phyloP scores from a whole-genome alignment of 2,113 vertebrate genomes.

The Hyperopisus bebe region DNA sequence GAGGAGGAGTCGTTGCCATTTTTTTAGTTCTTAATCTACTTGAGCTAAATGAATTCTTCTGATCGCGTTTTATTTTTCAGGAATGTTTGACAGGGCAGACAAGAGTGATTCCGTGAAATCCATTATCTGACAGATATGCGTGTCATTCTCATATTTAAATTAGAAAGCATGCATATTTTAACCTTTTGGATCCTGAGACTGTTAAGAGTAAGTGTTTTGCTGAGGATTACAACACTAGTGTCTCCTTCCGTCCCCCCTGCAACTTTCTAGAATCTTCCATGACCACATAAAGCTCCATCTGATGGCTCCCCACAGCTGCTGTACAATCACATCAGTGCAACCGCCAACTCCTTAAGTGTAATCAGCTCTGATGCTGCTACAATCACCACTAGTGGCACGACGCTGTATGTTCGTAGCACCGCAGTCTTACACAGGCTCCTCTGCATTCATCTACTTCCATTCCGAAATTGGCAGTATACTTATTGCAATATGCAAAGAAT shows the following conservation, averaged over 20 bases:
- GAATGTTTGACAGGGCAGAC: not conserved
- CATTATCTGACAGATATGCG: not conserved
- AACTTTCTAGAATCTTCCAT: not conserved
- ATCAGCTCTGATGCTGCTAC: not conserved
- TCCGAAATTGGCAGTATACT: not conserved
- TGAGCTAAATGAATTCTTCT: conserved; percentile 1
- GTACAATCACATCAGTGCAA: not conserved
- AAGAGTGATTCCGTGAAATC: not conserved
- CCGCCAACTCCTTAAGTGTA: not conserved
- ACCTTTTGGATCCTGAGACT: not conserved
- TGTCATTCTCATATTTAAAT: not conserved
- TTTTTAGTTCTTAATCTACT: conserved; percentile 16
- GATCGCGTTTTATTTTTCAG: conserved; percentile 3
- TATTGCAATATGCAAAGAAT: not conserved
- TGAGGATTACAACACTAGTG: not conserved
- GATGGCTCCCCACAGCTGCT: not conserved
- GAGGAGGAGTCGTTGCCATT: not conserved
- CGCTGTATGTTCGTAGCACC: not conserved
- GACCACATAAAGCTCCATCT: not conserved
- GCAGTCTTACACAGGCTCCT: not conserved
- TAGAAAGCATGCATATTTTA: not conserved
- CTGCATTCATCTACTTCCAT: not conserved
- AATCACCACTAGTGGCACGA: not conserved
- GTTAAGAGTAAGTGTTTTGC: not conserved
- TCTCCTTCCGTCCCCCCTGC: not conserved